Percentiles rank a stretch among this genome's conserved stretches.
Conservation (phyloP, 2,888 invertebrate species). For the Agonopterix heracliana region DNA sequence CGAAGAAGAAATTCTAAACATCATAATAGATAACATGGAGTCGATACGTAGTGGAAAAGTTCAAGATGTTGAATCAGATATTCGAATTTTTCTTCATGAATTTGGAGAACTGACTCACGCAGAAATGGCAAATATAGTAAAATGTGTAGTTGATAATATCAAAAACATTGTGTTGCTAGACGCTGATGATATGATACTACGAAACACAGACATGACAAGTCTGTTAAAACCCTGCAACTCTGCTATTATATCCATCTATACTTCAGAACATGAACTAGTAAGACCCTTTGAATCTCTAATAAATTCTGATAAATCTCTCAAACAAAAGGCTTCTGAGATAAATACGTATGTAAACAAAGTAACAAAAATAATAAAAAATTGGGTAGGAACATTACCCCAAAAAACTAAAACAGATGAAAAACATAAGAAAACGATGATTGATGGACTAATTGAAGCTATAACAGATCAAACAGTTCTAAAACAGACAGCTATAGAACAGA, state of each 20-base stretch:
- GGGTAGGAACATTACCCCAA: constrained; percentile 36
- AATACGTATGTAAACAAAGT: constrained; percentile 25
- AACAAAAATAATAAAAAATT: constrained; percentile 23
- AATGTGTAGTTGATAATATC: constrained; percentile 3
- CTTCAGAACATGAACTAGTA: constrained; percentile 20
- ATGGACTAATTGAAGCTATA: constrained; percentile 39
- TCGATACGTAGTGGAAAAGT: constrained; percentile 5
- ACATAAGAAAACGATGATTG: constrained; percentile 32
- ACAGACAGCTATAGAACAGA: constrained; percentile 24
- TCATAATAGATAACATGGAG: constrained; percentile 13
- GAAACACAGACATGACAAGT: neutral
- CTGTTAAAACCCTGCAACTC: constrained; percentile 11
- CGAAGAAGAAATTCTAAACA: constrained; percentile 16
- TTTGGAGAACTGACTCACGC: constrained; percentile 12
- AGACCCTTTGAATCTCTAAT: constrained; percentile 11
- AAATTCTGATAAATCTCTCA: constrained; percentile 29
- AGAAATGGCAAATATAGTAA: constrained; percentile 14
- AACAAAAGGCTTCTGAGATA: constrained; percentile 29
- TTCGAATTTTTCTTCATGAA: constrained; percentile 12
- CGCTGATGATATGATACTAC: constrained; percentile 4
- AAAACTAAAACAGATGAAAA: constrained; percentile 25
- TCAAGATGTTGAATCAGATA: constrained; percentile 4
- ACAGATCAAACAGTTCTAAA: constrained; percentile 32
- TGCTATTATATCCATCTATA: constrained; percentile 25
- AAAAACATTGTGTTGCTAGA: constrained; percentile 10